A percentile compares a stretch with the other conserved stretches of the same genome.
Conservation (phyloP, 2,113 vertebrate genomes). For the Triplophysa tibetana region DNA sequence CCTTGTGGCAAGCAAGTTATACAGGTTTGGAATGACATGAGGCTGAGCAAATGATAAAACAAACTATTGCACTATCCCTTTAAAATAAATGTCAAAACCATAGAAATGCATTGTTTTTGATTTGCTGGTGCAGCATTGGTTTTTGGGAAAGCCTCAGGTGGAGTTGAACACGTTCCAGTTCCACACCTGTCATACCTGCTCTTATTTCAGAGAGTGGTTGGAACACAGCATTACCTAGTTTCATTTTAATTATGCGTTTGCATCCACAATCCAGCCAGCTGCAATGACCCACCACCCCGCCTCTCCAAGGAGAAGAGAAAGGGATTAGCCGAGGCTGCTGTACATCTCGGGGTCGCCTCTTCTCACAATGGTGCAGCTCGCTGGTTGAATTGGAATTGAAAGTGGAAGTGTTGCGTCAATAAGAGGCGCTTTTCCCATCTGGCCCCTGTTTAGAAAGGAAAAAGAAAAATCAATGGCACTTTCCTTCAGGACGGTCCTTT, state of each 20-base stretch:
- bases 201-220: not conserved
- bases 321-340: not conserved
- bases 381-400: constrained; percentile 23
- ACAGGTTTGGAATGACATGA: no score
- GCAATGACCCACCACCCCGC: not conserved
- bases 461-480: constrained; percentile 49
- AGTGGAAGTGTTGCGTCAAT: constrained; percentile 48
- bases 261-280: not conserved
- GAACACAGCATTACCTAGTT: not conserved
- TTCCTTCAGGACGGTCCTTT: constrained; percentile 36
- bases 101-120: not conserved
- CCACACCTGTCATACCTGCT: not conserved
- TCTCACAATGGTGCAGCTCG: constrained; percentile 16
- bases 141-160: constrained; percentile 4
- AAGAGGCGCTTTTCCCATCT: constrained; percentile 54
- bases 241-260: constrained; percentile 5
- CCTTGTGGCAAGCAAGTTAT: no score
- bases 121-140: not conserved
- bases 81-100: no score
- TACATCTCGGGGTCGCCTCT: constrained; percentile 15
- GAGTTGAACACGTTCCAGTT: not conserved
- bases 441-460: constrained; percentile 35
- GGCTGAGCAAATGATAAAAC: no score
- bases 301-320: not conserved
- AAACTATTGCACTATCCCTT: no score